Base-by-base conservation (phyloP, 2,888 invertebrate genomes). In the Netelia inedita region DNA sequence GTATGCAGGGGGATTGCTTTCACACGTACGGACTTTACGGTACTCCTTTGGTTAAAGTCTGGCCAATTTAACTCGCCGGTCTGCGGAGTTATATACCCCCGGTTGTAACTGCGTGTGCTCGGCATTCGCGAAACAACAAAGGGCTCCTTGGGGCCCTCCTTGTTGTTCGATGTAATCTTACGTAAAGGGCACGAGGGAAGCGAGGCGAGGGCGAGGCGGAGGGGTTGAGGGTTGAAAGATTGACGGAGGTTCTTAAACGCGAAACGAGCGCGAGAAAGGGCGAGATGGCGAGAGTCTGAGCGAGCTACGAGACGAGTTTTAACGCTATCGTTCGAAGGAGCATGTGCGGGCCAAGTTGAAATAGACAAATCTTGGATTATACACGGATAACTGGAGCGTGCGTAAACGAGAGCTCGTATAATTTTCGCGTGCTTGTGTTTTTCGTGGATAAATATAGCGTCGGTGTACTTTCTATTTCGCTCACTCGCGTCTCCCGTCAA, bases 151-250 rank as follows among this genome's bases (percentile, higher is more conserved):
- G 69, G 87, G 89, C 89, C 35, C 35, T 35, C 6, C 35, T 90
- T 88, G 89, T 88, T 90, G 89, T 88, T 88, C 85, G 84, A 85
- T 86, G 90, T 90, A 90, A 90, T 91, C 89, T 89, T 88, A 87
- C 86, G 87, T 63, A 85, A 86, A 84, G 57, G 76, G 41, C 43
- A 21, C 72, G 11, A 43, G 65, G 65, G 59, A 69, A 61, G 43
- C 35, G 35, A 6, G 35, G 35, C 6, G 6, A 35, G 35, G 0
- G 1, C 35, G 35, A 35, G 8, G 0, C 35, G 35, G 35, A 6
- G 5, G 6, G 35, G 35, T 35, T 35, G 35, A 35, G 57, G 16
- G 59, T 71, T 57, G 76, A 59, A 65, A 81, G 76, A 66, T 68
- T 21, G 66, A 28, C 61, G 68, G 61, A 50, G 53, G 41, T n/a